Evolutionary conservation across 1,140 invertebrate genomes (phyloP).

Genomic region (Lasaia peninsularis): DNA sequence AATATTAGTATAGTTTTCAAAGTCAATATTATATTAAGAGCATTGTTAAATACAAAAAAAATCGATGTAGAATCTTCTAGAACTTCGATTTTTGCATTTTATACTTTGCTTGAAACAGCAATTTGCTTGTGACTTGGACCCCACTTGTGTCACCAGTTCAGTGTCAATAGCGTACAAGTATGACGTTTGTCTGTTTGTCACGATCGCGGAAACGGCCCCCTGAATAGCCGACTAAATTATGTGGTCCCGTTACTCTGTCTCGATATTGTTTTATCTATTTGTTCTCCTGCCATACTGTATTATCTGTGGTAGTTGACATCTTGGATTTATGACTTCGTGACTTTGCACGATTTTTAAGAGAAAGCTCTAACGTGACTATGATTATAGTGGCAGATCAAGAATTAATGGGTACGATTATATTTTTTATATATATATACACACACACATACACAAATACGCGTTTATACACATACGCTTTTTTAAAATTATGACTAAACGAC

Average conservation of each 20-base stretch:
- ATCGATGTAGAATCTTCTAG: too few relatives aligned
- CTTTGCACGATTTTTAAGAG: neutral
- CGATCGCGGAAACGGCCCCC: constrained; percentile 25
- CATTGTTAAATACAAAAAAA: too few relatives aligned
- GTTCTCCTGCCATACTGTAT: constrained; percentile 15
- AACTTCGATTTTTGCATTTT: too few relatives aligned
- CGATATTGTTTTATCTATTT: constrained; percentile 19
- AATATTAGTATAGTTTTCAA: too few relatives aligned
- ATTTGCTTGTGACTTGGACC: constrained; percentile 11
- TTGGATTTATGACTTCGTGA: constrained; percentile 10
- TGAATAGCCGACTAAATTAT: constrained; percentile 22
- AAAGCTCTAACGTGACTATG: too few relatives aligned
- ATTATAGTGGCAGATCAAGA: too few relatives aligned
- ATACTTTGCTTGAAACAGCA: neutral
- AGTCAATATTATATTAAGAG: too few relatives aligned
- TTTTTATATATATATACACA: too few relatives aligned
- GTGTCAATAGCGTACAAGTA: constrained; percentile 20
- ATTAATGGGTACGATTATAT: too few relatives aligned
- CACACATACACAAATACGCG: too few relatives aligned
- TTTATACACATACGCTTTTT: too few relatives aligned
- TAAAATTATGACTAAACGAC: too few relatives aligned
- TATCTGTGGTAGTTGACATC: constrained; percentile 14
- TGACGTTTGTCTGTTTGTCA: constrained; percentile 31
- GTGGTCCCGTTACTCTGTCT: constrained; percentile 26
- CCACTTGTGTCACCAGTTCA: constrained; percentile 17